Evolutionary conservation across 2,113 vertebrate species (phyloP), one percentile per base, ranked within the genome.

Genomic region (Nymphicus hollandicus): DNA sequence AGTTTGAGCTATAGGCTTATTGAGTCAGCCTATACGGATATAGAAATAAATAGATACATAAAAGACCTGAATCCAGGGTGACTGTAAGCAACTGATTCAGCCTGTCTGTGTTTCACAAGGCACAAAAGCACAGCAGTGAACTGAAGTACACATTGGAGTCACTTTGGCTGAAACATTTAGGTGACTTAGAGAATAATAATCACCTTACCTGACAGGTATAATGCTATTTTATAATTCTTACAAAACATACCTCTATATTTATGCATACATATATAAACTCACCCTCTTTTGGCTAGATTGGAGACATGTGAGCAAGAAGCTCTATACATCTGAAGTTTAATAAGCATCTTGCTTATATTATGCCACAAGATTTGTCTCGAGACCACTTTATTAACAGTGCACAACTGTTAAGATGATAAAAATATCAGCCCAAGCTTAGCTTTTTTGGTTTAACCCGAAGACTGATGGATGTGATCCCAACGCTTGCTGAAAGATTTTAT

Each of bases 401-500:
- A 18, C 70, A 88, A 52, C 80, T 86, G 17, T n/a, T 77, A 73
- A 81, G 87, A 88, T 10, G n/a, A 84, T 37, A 35, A 89, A 69
- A 69, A 14, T 41, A 80, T 64, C 83, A 76, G 69, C 44, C 81
- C 24, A 47, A 88, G 25, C 31, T 53, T 68, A 29, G 52, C 49
- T 58, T 74, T 89, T 52, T 56, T 33, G 10, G 23, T 81, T 91
- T 72, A 92, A 85, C 78, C 46, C 3, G 6, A 88, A 90, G 66
- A 88, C 89, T 95, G 81, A 97, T 88, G 64, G 41, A 69, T 94
- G 86, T 58, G 86, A 85, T 86, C 37, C 60, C 53, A 74, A 65
- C 0, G 4, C 77, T 94, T 95, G 94, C 77, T 95, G 95, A 96
- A 97, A 92, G 89, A 82, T 93, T 94, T 93, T 61, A 91, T 97